Base-by-base conservation (phyloP, 1,140 invertebrate genomes). In the Psilanteris sp. region DNA sequence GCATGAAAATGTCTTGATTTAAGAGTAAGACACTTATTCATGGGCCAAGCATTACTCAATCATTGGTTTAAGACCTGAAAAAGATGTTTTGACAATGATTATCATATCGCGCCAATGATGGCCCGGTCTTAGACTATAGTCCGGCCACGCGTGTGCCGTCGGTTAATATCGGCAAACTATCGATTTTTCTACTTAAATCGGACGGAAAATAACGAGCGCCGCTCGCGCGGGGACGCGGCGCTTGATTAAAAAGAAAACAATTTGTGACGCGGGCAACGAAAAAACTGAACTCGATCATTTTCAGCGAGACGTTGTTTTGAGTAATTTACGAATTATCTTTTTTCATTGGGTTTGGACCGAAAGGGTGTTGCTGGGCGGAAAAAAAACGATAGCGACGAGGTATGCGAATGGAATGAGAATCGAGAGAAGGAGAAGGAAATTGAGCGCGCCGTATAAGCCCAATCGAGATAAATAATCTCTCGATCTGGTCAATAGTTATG, bases 311-410 rank as follows among this genome's bases (percentile, higher is more conserved):
- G 62, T 68, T 71, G 52, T 68, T n/a, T 64, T 68, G 59, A 70
- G 64, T 71, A 59, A 64, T 70, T 62, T 72, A 68, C 64, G 62
- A 64, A 70, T 57, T 50, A 61, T 74, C 52, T 76, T 67, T 72
- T 72, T 67, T 77, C 50, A 68, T 74, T 66, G 31, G 43, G 70
- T 67, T 64, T 74, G 75, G 61, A 79, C 59, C 73, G 50, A 70
- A 74, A 71, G 71, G 77, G 78, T 78, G 80, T 68, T 81, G 81
- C 78, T 79, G 74, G 57, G 52, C 11, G 66, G 73, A 62, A 78
- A 43, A 52, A 68, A 75, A 46, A 70, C 46, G 27, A 37, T 37
- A 39, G 29, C 72, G 44, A 61, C 46, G 31, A 52, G 43, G 11
- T 52, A 34, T 41, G 43, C 37, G 62, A 32, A 32, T 18, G 32